Conservation (phyloP, 2,113 vertebrate species). For the Tyrannus savana region DNA sequence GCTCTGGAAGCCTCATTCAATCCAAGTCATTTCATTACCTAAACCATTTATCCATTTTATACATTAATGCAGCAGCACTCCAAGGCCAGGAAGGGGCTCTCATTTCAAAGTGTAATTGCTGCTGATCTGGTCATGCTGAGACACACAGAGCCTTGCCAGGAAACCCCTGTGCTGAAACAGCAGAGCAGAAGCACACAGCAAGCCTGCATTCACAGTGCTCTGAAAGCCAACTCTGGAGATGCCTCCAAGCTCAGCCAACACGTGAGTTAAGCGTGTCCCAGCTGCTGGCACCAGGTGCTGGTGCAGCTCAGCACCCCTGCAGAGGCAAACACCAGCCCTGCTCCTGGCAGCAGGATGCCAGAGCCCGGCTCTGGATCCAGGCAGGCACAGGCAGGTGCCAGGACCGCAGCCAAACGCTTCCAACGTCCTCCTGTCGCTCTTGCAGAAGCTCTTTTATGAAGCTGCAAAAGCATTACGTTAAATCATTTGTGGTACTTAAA, state of each 20-base stretch:
- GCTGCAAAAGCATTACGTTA: background rate
- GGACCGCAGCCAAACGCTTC: background rate
- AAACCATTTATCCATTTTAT: background rate
- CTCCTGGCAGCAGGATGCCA: background rate
- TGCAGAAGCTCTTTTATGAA: background rate
- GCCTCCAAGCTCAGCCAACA: background rate
- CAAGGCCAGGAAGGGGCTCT: background rate
- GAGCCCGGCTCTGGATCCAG: background rate
- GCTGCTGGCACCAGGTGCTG: background rate
- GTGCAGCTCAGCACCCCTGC: background rate
- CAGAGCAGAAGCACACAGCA: accelerated
- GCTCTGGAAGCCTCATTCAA: background rate
- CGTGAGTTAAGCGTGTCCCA: background rate
- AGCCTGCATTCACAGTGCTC: background rate
- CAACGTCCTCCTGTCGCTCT: background rate
- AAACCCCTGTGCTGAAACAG: background rate
- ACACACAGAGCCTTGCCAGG: background rate
- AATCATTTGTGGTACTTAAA: background rate
- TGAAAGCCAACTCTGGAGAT: background rate
- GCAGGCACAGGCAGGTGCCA: background rate
- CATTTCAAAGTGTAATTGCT: background rate
- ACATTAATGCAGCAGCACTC: background rate
- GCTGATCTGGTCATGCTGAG: background rate
- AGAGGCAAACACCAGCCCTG: background rate
- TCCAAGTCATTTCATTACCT: background rate